These are phyloP conservation scores for Drosophila littoralis DNA, from an alignment of 1,140 invertebrate genomes.

Conservation along the genomic window DNA sequence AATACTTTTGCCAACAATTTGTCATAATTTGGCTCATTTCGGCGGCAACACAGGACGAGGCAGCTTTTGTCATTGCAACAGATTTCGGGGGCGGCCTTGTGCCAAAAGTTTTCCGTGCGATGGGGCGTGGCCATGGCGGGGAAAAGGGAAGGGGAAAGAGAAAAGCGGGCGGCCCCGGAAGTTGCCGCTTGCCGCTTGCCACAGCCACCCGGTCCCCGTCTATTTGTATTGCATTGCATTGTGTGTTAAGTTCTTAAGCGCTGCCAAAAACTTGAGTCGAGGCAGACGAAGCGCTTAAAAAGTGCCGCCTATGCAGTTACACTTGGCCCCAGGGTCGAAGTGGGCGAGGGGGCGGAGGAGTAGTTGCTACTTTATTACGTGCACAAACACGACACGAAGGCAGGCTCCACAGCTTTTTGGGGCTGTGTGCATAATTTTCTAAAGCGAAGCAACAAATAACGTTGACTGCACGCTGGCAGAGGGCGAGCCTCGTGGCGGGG, in stretches of 20 bases:
- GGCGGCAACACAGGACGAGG: constrained; percentile 65
- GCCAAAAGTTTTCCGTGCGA: constrained; percentile 51
- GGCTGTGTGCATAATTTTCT: constrained; percentile 71
- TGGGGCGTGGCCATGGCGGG: constrained; percentile 10
- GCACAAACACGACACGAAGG: constrained; percentile 47
- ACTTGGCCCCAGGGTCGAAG: constrained; percentile 5
- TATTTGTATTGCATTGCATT: constrained; percentile 63
- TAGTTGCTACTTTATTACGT: constrained; percentile 66
- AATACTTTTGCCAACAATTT: constrained; percentile 82
- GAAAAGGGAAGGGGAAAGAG: too few species aligned
- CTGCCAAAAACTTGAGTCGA: constrained; percentile 73
- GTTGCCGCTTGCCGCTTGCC: constrained; percentile 11
- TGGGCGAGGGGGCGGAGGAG: not conserved
- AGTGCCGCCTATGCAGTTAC: constrained; percentile 69
- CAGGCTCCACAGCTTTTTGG: constrained; percentile 40
- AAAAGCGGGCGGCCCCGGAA: not conserved
- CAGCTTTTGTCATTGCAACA: constrained; percentile 66
- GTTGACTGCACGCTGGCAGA: not conserved
- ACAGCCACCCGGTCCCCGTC: not conserved
- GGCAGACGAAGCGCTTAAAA: constrained; percentile 60
- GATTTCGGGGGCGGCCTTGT: constrained; percentile 4
- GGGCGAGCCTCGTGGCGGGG: not conserved
- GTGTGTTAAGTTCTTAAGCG: constrained; percentile 79
- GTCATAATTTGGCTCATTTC: constrained; percentile 82
- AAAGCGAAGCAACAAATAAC: constrained; percentile 68